Conservation (phyloP, 2,113 vertebrate species). For the Eclectus roratus region DNA sequence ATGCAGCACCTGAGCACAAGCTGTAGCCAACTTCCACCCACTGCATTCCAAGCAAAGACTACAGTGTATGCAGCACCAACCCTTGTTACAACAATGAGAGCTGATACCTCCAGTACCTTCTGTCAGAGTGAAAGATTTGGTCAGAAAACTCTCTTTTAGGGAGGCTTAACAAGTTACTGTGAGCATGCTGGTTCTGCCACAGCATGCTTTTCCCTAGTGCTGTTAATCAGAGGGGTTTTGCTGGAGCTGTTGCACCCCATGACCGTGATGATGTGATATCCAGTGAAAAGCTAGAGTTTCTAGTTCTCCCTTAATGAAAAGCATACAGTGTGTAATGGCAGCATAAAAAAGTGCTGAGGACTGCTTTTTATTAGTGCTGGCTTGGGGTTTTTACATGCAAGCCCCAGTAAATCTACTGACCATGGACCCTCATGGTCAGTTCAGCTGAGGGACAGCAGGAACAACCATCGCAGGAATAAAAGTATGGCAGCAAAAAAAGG, state of each 20-base stretch:
- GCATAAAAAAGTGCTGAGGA: slow-evolving; percentile 5
- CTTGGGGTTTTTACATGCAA: background rate
- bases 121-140: background rate
- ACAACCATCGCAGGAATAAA: background rate
- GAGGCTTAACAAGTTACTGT: fast-evolving
- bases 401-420: background rate
- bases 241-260: background rate
- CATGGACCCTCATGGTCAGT: background rate
- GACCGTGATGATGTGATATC: background rate
- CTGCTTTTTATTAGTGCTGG: slow-evolving; percentile 1
- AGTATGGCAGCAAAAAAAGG: background rate
- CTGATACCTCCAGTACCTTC: background rate
- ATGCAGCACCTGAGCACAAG: background rate
- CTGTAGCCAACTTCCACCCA: background rate
- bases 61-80: background rate
- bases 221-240: background rate
- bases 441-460: background rate
- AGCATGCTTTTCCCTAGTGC: background rate
- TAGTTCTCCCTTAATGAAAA: slow-evolving; percentile 27
- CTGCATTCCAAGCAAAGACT: background rate
- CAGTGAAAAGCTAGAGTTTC: background rate
- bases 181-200: background rate
- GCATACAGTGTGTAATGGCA: background rate
- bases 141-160: background rate
- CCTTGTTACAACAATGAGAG: background rate